Conservation (phyloP, 2,113 vertebrate genomes). For the Myotis yumanensis region DNA sequence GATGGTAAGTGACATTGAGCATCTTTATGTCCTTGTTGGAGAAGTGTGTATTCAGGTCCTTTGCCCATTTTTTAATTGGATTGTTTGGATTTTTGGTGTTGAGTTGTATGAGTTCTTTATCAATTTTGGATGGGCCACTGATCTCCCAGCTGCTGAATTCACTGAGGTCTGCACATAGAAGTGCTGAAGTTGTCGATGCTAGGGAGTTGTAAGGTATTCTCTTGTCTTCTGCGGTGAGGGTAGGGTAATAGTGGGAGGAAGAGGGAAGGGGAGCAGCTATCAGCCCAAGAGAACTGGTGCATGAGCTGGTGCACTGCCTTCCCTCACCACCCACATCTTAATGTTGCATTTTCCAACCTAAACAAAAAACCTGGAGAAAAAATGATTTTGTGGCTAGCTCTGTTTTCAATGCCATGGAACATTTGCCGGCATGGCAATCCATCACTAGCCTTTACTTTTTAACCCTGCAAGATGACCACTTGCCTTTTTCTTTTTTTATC, state of each 20-base stretch:
- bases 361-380: conserved; percentile 64
- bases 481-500: neutral
- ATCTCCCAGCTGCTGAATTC: neutral
- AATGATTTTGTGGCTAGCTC: conserved; percentile 58
- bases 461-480: neutral
- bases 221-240: neutral
- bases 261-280: neutral
- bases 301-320: neutral
- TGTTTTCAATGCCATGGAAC: conserved; percentile 57
- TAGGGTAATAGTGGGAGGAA: neutral
- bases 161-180: neutral
- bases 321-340: conserved; percentile 23
- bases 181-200: neutral
- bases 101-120: neutral
- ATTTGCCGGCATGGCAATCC: conserved; percentile 31
- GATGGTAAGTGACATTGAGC: neutral
- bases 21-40: neutral
- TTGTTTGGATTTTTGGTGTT: neutral
- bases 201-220: neutral
- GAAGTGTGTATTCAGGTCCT: neutral
- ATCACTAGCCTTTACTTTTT: neutral
- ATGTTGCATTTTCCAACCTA: conserved; percentile 37
- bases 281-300: neutral
- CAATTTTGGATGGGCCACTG: neutral
- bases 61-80: neutral